Base-by-base conservation (phyloP, 2,888 invertebrate genomes). In the Aproaerema taeniolella region DNA sequence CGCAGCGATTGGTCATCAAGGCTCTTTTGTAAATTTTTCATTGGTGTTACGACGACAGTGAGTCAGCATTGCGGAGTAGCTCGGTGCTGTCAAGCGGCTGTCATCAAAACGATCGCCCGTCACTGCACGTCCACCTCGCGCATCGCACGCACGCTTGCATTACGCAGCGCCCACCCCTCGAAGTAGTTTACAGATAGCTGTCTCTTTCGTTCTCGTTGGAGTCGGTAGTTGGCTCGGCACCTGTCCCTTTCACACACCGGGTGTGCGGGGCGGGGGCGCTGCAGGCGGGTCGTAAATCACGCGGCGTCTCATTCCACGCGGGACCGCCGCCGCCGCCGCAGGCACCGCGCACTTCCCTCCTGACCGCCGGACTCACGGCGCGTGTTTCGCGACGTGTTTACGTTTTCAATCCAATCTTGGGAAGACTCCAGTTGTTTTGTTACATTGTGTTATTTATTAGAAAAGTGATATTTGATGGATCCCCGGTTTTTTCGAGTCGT, bases 281-380 rank as follows among this genome's bases (percentile, higher is more conserved):
- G 86, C 85, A 83, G 85, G 86, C 85, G 85, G 83, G 82, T 85
- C 87, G 87, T 87, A 87, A 87, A 87, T 87, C 87, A 87, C 81
- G 71, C 75, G 75, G 79, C 72, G 68, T 81, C 83, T 87, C 87
- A 87, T 86, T 87, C 87, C 86, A 80, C 83, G 87, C 87, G 86
- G 80, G 85, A 78, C 75, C 76, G 76, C 81, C 83, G 83, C 76
- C 66, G 77, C 73, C 67, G 83, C 82, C 77, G 86, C 82, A 80
- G 83, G 86, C 79, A 67, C 68, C 71, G 77, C 80, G 74, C 85
- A 85, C 78, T 85, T 82, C 81, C 76, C 75, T 72, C 54, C 53
- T 75, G 80, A 70, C 80, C 73, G 81, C 74, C 81, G 79, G 64
- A 68, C 57, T 67, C 69, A 75, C 73, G 83, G 62, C 76, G 79